Base-by-base conservation (phyloP, 2,888 invertebrate genomes). In the Cotesia congregata region DNA sequence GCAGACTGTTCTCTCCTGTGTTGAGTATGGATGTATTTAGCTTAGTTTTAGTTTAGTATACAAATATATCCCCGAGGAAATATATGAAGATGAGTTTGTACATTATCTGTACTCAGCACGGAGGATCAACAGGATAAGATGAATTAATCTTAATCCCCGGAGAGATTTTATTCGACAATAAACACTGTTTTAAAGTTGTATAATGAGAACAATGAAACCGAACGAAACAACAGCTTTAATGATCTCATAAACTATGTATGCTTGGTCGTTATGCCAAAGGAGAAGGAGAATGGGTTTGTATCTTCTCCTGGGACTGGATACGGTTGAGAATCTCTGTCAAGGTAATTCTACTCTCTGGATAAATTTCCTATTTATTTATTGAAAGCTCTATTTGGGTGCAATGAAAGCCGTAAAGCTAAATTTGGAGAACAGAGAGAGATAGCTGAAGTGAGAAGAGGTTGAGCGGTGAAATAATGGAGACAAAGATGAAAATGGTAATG, bases 231-330 rank as follows among this genome's bases (percentile, higher is more conserved):
- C 72, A 62, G 59, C 72, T 68, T 76, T 76, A 76, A 76, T 73
- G 76, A 76, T 72, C 76, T 72, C 50, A 76, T 76, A 72, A 76
- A 76, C 68, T 73, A 76, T 76, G 76, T 69, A 76, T 76, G 15
- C 60, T 40, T 61, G 12, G 20, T 40, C 50, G 38, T 15, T 40
- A 20, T 17, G 41, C 17, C 30, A 59, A 59, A 6, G 41, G 15
- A 68, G 6, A 41, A 4, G 1, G 17, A 41, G 41, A 68, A 6
- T 68, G 20, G 7, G 65, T 65, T 7, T 9, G 39, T 3, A 9
- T n/a, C 1, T 41, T 40, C 59, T 40, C n/a, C n/a, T 17, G 17
- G 70, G 20, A 69, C n/a, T 17, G 20, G 30, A 12, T 70, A 7
- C 3, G 50, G 50, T 50, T 50, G 50, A 12, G 12, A 12, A 50